Evolutionary conservation across 2,888 invertebrate species (phyloP).

Genomic region (Troglohyphantes excavatus): DNA sequence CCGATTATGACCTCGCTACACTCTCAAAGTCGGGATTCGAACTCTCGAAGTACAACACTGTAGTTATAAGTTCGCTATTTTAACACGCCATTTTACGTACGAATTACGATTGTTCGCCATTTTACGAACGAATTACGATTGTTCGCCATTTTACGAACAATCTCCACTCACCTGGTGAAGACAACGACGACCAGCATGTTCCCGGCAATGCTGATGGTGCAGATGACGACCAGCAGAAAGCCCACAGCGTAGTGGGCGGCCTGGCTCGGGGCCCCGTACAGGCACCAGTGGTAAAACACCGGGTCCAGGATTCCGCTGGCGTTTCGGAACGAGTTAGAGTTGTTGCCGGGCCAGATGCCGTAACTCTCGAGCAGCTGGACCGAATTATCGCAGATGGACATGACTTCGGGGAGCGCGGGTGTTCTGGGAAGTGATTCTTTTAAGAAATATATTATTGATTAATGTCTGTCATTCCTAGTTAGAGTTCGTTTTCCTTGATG

Average conservation of each 20-base stretch:
- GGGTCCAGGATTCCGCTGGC: neutral
- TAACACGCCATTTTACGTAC: no score
- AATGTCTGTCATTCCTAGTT: no score
- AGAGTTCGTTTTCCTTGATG: no score
- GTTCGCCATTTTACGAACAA: no score
- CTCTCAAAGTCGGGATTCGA: no score
- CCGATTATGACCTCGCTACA: no score
- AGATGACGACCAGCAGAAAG: constrained; percentile 30
- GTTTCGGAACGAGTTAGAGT: neutral
- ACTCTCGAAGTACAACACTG: no score
- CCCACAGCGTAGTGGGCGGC: constrained; percentile 38
- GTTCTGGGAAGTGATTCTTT: no score
- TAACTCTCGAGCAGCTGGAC: constrained; percentile 34
- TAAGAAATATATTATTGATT: no score
- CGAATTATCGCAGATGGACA: constrained; percentile 54
- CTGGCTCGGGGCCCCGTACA: neutral
- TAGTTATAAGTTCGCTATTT: no score
- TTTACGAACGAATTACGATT: no score
- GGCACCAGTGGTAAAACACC: constrained; percentile 63
- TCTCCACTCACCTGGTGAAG: constrained; percentile 55
- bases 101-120: no score
- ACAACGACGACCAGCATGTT: constrained; percentile 60
- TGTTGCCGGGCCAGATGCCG: neutral
- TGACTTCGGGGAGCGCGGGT: neutral
- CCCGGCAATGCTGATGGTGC: constrained; percentile 35